Percentiles rank a stretch among this genome's conserved stretches.
These are phyloP conservation scores for Albula goreensis DNA, from an alignment of 2,113 vertebrate species.

Conservation along the genomic window DNA sequence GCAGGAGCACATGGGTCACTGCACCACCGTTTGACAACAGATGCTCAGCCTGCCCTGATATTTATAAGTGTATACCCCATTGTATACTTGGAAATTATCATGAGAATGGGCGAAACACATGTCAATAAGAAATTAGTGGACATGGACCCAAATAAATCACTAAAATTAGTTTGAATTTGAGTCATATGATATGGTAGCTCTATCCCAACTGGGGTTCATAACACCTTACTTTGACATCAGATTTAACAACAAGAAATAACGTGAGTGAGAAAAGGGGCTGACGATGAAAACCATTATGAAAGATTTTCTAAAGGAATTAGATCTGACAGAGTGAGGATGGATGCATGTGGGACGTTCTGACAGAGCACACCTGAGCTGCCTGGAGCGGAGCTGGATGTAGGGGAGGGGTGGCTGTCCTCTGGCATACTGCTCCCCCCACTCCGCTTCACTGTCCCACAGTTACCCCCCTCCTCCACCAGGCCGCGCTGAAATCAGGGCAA, in stretches of 20 bases:
- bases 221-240: no score
- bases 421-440: constrained; percentile 55
- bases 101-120: no score
- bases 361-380: constrained; percentile 37
- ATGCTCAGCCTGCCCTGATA: neutral
- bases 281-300: neutral
- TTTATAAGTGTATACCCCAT: neutral
- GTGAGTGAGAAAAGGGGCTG: no score
- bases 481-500: neutral
- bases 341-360: neutral
- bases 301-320: neutral
- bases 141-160: no score
- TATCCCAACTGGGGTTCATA: no score
- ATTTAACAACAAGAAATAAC: no score
- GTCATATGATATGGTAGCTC: no score
- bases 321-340: no score
- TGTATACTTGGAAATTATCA: neutral
- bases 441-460: constrained; percentile 40
- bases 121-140: no score
- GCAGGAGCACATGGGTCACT: neutral
- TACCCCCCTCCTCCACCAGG: constrained; percentile 48
- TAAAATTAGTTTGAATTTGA: no score
- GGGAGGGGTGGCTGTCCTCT: constrained; percentile 49
- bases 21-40: neutral
- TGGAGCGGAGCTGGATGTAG: constrained; percentile 36